These are phyloP conservation scores for Aleadryas rufinucha DNA, from an alignment of 2,113 vertebrate genomes.

Conservation along the genomic window DNA sequence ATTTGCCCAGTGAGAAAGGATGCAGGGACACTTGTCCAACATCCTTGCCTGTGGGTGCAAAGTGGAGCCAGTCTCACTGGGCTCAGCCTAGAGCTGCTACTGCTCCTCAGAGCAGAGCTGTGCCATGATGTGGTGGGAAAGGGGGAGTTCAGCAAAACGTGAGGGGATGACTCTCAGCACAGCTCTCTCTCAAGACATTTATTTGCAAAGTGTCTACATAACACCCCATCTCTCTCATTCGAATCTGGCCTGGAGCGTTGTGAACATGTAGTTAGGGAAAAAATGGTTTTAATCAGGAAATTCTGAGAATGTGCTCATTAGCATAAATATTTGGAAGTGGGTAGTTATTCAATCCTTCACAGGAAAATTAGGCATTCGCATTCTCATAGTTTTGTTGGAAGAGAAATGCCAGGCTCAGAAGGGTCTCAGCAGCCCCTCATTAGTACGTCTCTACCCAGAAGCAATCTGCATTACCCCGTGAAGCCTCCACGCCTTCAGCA, in stretches of 20 bases:
- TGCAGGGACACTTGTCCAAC: background rate
- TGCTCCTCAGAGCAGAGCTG: background rate
- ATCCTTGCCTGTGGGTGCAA: background rate
- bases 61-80: fast-evolving
- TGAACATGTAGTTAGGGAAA: background rate
- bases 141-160: fast-evolving
- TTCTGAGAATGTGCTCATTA: background rate
- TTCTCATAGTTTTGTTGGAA: background rate
- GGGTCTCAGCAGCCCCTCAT: background rate
- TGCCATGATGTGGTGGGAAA: fast-evolving
- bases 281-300: background rate
- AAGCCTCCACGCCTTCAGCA: background rate
- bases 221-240: background rate
- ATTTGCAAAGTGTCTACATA: background rate
- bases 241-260: background rate
- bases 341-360: background rate
- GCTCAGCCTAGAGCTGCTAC: background rate
- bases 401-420: background rate
- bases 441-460: background rate
- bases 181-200: background rate
- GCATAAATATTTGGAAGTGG: background rate
- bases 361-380: background rate
- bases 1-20: background rate
- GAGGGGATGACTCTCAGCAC: background rate
- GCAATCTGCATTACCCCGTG: background rate